phyloP scores from a whole-genome alignment of 2,113 vertebrate genomes.

The Seriola quinqueradiata region DNA sequence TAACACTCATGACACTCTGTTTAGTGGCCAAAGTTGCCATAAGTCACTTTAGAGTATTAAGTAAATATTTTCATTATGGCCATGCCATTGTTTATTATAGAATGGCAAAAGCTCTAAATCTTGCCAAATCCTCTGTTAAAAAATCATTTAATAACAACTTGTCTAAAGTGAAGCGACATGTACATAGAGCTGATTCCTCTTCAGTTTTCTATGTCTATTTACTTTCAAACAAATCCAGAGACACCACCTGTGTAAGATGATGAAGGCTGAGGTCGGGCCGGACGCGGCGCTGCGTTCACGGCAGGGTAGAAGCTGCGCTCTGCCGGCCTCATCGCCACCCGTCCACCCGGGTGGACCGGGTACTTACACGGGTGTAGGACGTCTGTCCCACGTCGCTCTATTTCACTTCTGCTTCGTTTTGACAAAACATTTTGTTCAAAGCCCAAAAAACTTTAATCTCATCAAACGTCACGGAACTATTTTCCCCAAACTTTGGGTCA shows the following conservation, averaged over 20 bases:
- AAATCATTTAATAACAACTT: constrained; percentile 96
- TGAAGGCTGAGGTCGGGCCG: constrained; percentile 75
- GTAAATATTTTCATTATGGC: constrained; percentile 99
- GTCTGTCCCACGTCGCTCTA: too few species aligned
- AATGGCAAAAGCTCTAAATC: constrained; percentile 96
- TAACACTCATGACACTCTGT: constrained; percentile 97
- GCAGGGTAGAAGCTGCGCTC: constrained; percentile 48
- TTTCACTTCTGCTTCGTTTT: too few species aligned
- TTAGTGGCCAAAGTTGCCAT: constrained; percentile 98
- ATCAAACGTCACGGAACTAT: too few species aligned
- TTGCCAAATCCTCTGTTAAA: constrained; percentile 97
- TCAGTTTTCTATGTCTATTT: constrained; percentile 91
- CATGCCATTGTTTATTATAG: constrained; percentile 99
- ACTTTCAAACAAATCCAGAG: constrained; percentile 92
- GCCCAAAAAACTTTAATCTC: too few species aligned
- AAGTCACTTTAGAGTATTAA: constrained; percentile 99
- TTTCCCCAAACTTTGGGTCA: too few species aligned
- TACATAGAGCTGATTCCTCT: constrained; percentile 89
- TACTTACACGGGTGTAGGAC: too few species aligned
- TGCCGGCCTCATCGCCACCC: constrained; percentile 39
- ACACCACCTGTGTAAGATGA: constrained; percentile 87
- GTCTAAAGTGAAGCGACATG: constrained; percentile 89
- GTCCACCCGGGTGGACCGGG: too few species aligned
- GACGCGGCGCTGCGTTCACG: constrained; percentile 23
- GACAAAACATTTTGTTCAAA: too few species aligned